Evolutionary conservation across 2,797 vertebrate genomes (phyloP).

Genomic region (Eulemur coronatus): DNA sequence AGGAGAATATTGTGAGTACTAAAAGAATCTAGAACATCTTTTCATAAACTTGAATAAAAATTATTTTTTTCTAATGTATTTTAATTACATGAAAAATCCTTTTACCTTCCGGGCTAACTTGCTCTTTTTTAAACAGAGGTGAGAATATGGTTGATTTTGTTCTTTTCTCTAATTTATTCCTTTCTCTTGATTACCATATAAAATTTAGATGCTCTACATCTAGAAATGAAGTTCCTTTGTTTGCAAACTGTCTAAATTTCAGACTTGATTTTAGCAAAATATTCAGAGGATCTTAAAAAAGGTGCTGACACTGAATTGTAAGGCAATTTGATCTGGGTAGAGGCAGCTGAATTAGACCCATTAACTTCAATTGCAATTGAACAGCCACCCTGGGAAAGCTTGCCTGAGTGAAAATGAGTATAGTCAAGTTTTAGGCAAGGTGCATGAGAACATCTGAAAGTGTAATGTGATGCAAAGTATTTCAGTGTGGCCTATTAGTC

Average conservation of each 20-base stretch:
- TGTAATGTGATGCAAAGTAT: not conserved
- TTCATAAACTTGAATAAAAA: not conserved
- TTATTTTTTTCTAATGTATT: not conserved
- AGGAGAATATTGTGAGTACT: not conserved
- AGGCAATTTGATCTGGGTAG: not conserved
- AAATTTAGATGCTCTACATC: not conserved
- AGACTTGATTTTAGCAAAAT: not conserved
- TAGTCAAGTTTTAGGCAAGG: conserved; percentile 33
- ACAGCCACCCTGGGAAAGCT: conserved; percentile 48
- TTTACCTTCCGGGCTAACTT: not conserved
- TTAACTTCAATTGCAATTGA: conserved; percentile 47
- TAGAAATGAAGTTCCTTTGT: not conserved
- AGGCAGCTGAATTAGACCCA: conserved; percentile 37
- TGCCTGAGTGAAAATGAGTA: conserved; percentile 36
- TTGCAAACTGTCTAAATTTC: conserved; percentile 42
- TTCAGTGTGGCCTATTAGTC: not conserved
- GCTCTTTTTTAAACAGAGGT: not conserved
- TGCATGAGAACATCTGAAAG: not conserved
- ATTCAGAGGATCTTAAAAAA: not conserved
- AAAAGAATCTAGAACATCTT: not conserved
- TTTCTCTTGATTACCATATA: not conserved
- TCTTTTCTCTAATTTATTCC: not conserved
- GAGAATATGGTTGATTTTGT: not conserved
- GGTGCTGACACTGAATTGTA: not conserved
- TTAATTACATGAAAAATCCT: not conserved